Conservation (phyloP, 2,888 invertebrate species). For the Hyppa rectilinea region DNA sequence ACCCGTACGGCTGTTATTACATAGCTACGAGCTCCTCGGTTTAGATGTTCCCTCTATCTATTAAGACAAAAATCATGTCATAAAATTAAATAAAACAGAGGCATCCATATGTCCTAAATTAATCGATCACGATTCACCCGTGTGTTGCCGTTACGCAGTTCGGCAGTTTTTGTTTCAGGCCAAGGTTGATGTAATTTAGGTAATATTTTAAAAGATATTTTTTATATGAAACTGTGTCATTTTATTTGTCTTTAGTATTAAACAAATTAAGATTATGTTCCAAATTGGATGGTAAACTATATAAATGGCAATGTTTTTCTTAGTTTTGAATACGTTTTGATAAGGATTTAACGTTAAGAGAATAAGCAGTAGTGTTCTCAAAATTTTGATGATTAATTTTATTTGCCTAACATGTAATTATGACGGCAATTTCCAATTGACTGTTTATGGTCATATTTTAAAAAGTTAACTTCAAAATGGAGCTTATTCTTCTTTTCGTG, state of each 20-base stretch:
- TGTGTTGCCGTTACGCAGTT: conserved; percentile 34
- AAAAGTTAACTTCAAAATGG: too few species aligned
- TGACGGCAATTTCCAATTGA: too few species aligned
- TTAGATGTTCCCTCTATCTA: too few species aligned
- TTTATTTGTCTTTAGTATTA: background rate
- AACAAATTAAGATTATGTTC: conserved; percentile 11
- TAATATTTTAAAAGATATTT: background rate
- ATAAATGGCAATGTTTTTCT: background rate
- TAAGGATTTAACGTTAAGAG: background rate
- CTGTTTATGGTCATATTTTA: too few species aligned
- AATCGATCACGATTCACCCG: conserved; percentile 59
- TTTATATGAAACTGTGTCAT: conserved; percentile 21
- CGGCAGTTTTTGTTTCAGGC: conserved; percentile 3
- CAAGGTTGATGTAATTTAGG: conserved; percentile 40
- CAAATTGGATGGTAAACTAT: background rate
- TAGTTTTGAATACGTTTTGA: background rate
- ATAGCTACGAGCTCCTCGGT: too few species aligned
- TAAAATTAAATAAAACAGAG: conserved; percentile 11
- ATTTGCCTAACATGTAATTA: too few species aligned
- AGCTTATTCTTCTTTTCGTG: too few species aligned
- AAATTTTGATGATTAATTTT: too few species aligned
- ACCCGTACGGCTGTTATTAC: too few species aligned
- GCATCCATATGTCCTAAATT: conserved; percentile 51
- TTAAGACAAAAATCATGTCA: conserved; percentile 7
- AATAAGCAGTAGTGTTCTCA: background rate